Evolutionary conservation across 2,888 invertebrate species (phyloP).

Genomic region (Cyaniris semiargus): DNA sequence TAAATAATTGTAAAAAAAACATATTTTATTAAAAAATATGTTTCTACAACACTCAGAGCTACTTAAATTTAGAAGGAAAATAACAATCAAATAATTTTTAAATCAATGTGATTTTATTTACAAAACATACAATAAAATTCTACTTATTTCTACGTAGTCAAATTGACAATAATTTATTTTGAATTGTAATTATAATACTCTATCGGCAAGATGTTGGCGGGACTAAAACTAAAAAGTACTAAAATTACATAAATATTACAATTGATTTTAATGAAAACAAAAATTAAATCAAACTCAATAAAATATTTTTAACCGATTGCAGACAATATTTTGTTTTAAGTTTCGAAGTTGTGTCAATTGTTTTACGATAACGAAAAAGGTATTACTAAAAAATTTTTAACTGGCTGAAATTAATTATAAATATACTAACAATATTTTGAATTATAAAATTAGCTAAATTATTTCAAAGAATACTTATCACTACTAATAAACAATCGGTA

Average conservation of each 20-base stretch:
- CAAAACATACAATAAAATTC: conserved; percentile 56
- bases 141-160: conserved; percentile 45
- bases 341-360: not conserved
- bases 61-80: not conserved
- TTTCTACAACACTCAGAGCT: not conserved
- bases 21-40: not conserved
- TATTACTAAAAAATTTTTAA: not conserved
- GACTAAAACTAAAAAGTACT: conserved; percentile 35
- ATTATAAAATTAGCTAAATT: conserved; percentile 20
- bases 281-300: not conserved
- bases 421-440: not conserved
- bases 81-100: conserved; percentile 39
- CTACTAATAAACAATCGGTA: conserved; percentile 50
- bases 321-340: not conserved
- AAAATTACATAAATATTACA: conserved; percentile 22
- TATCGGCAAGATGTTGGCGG: conserved; percentile 65
- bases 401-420: no score
- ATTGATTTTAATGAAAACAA: not conserved
- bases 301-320: not conserved
- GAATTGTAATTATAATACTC: conserved; percentile 60
- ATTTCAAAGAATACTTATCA: conserved; percentile 30
- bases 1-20: not conserved
- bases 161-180: conserved; percentile 47
- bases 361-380: not conserved
- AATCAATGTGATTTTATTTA: conserved; percentile 66